phyloP scores from a whole-genome alignment of 2,113 vertebrate species.

The Peucedramus taeniatus region DNA sequence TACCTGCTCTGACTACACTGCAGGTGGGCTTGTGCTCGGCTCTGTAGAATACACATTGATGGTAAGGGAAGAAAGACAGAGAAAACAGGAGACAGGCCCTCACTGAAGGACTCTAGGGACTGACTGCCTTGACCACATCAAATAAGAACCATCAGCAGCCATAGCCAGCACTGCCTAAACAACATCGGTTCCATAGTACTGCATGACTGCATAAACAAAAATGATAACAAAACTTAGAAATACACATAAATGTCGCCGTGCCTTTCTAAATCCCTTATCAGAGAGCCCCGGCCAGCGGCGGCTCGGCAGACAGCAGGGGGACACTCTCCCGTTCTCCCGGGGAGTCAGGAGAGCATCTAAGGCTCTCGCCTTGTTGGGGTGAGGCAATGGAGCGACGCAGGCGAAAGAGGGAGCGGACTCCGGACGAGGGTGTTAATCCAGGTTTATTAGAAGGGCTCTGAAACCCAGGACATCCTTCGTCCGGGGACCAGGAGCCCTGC shows the following conservation, averaged over 20 bases:
- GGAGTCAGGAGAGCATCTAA: too few species aligned
- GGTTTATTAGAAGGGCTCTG: too few species aligned
- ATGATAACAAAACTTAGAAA: background rate
- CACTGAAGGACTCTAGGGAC: background rate
- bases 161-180: background rate
- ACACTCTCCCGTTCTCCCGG: too few species aligned
- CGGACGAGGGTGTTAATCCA: too few species aligned
- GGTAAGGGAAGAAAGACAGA: background rate
- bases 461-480: too few species aligned
- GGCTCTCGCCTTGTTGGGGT: too few species aligned
- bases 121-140: background rate
- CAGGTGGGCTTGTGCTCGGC: fast-evolving
- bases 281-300: too few species aligned
- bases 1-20: background rate
- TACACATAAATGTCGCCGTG: background rate
- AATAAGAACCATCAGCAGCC: background rate
- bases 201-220: background rate
- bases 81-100: background rate
- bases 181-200: fast-evolving
- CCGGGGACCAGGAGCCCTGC: too few species aligned
- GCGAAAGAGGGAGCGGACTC: too few species aligned
- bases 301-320: too few species aligned
- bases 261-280: too few species aligned
- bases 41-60: background rate
- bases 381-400: too few species aligned